Conservation (phyloP, 2,113 vertebrate species). For the Ornithorhynchus anatinus region DNA sequence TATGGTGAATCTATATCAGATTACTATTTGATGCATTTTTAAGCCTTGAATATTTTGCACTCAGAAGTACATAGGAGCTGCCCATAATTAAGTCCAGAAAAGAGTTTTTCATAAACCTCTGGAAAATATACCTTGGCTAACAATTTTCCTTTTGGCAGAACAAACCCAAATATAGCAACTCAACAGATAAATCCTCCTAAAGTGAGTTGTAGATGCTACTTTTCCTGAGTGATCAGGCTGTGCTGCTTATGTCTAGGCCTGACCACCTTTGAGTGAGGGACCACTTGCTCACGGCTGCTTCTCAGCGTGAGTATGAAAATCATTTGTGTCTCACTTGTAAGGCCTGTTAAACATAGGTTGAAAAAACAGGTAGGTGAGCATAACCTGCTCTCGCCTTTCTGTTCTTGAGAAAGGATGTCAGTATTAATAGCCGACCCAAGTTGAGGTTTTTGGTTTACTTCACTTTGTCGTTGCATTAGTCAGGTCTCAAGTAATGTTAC, state of each 20-base stretch:
- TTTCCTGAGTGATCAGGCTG: slow-evolving; percentile 34
- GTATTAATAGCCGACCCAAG: slow-evolving; percentile 52
- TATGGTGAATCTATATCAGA: slow-evolving; percentile 57
- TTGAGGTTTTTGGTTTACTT: slow-evolving; percentile 2
- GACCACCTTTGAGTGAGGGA: not conserved
- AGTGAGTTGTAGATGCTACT: not conserved
- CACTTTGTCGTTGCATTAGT: not conserved
- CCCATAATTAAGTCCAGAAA: slow-evolving; percentile 9
- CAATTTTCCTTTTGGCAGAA: not conserved
- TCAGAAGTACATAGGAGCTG: slow-evolving; percentile 1
- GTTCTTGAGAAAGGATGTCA: slow-evolving; percentile 39
- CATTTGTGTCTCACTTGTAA: not conserved
- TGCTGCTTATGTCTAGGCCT: slow-evolving; percentile 31
- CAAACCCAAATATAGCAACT: not conserved
- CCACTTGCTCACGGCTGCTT: not conserved
- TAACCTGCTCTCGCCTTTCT: slow-evolving; percentile 1
- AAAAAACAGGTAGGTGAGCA: not conserved
- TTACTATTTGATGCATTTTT: slow-evolving; percentile 58
- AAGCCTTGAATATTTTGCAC: slow-evolving; percentile 65
- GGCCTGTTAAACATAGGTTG: not conserved
- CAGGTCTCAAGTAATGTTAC: not conserved
- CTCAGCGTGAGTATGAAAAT: slow-evolving; percentile 8
- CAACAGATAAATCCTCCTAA: slow-evolving; percentile 17
- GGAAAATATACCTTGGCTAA: not conserved
- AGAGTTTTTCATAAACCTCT: not conserved